Conservation (phyloP, 2,113 vertebrate species). For the Orycteropus afer region DNA sequence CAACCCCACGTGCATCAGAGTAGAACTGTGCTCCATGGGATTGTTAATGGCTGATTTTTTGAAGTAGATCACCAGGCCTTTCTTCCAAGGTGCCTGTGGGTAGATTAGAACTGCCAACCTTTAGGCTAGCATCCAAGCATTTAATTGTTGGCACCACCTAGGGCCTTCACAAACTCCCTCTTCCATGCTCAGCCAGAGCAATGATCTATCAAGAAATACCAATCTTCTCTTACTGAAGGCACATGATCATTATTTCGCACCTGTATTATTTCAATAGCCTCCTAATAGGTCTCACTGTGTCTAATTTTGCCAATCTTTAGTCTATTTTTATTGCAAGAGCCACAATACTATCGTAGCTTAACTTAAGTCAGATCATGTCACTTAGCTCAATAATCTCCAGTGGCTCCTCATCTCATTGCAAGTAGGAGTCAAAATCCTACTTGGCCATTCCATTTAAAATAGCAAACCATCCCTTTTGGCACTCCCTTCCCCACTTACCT, state of each 20-base stretch:
- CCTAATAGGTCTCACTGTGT: not conserved
- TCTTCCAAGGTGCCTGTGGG: too few species aligned
- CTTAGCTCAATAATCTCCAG: too few species aligned
- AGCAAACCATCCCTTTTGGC: not conserved
- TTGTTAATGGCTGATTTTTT: too few species aligned
- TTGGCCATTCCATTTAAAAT: not conserved
- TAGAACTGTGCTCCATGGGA: too few species aligned
- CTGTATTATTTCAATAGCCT: not conserved
- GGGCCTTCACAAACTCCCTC: not conserved
- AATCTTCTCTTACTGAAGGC: not conserved
- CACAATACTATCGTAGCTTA: not conserved
- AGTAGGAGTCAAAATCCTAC: conserved; percentile 16
- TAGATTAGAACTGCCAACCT: too few species aligned
- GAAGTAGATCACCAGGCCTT: too few species aligned
- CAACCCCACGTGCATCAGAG: too few species aligned
- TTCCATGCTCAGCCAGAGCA: not conserved
- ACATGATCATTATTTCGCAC: not conserved
- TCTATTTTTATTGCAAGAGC: not conserved
- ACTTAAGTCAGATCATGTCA: not conserved
- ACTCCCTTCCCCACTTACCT: not conserved
- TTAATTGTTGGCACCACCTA: too few species aligned
- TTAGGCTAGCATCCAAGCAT: too few species aligned
- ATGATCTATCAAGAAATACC: not conserved
- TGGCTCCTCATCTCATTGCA: not conserved
- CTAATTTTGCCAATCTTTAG: not conserved